phyloP scores from a whole-genome alignment of 2,113 vertebrate species.

The Fukomys damarensis region DNA sequence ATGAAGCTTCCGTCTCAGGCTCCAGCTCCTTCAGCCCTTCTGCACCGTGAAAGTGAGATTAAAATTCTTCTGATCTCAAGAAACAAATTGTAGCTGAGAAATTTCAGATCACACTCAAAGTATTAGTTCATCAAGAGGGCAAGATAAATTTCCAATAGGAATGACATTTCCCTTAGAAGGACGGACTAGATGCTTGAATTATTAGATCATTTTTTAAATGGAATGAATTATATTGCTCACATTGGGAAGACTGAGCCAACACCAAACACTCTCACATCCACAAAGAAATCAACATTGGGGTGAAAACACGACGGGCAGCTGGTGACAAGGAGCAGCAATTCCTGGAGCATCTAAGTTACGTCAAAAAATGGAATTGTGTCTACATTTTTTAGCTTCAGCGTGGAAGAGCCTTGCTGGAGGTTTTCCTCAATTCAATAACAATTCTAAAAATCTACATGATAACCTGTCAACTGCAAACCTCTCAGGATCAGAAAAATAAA shows the following conservation, averaged over 20 bases:
- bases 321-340: background rate
- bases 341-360: background rate
- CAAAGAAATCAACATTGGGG: background rate
- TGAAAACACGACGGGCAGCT: background rate
- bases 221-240: background rate
- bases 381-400: background rate
- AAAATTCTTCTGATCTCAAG: background rate
- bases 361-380: background rate
- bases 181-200: background rate
- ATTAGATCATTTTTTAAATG: background rate
- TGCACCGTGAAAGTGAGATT: background rate
- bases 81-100: background rate
- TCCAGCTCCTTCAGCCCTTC: background rate
- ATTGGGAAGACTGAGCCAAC: slow-evolving; percentile 42
- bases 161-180: background rate
- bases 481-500: background rate
- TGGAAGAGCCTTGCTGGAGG: background rate
- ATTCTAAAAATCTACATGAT: background rate
- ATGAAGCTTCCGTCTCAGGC: background rate
- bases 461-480: background rate
- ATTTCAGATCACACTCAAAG: background rate
- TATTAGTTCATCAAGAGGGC: background rate
- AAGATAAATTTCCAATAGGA: background rate
- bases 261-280: background rate
- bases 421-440: slow-evolving; percentile 14